Evolutionary conservation across 2,888 invertebrate genomes (phyloP), one percentile per base, ranked within the genome.

Genomic region (Ashinkailepas kermadecensis): DNA sequence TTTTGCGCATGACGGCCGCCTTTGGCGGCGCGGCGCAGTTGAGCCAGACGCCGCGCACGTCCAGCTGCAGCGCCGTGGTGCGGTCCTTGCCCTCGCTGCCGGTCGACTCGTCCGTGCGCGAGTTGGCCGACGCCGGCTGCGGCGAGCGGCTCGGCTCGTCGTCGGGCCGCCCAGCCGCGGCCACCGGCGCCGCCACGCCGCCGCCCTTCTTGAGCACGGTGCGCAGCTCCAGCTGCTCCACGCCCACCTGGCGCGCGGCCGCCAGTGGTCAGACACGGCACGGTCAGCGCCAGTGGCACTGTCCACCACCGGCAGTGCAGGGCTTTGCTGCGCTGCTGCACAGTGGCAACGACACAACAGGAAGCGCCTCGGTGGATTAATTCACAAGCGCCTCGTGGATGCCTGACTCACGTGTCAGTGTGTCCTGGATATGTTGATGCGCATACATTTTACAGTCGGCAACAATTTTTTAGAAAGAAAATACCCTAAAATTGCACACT

Each of bases 11-110:
- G 80, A 96, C 96, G 0, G 97, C 96, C 2, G 96, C 95, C 83
- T 95, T 91, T 0, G 97, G 97, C 0, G 98, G 97, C 0, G 98
- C 97, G 10, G 98, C 97, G 88, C 98, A 98, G 87, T 97, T 97
- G 86, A 98, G 96, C 97, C 97, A 98, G 78, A 96, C 94, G 0
- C 94, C 92, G 87, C 94, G 94, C 82, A 98, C 88, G 86, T 97
- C 95, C 81, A 97, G 93, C 3, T 74, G 74, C 25, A 84, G 83
- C 13, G 83, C 82, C 4, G 83, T 82, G 57, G 80, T 82, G 25
- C 80, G 74, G 21, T 74, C 70, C n/a, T 56, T 80, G 56, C 78
- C 65, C 78, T 82, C 79, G 56, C 81, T 82, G 79, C 65, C 82
- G 54, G 79, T 59, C 25, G 81, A 81, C 59, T 67, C 78, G 57